These are phyloP conservation scores for Trididemnum miniatum DNA, from an alignment of 23 tunicate species.

Conservation along the genomic window DNA sequence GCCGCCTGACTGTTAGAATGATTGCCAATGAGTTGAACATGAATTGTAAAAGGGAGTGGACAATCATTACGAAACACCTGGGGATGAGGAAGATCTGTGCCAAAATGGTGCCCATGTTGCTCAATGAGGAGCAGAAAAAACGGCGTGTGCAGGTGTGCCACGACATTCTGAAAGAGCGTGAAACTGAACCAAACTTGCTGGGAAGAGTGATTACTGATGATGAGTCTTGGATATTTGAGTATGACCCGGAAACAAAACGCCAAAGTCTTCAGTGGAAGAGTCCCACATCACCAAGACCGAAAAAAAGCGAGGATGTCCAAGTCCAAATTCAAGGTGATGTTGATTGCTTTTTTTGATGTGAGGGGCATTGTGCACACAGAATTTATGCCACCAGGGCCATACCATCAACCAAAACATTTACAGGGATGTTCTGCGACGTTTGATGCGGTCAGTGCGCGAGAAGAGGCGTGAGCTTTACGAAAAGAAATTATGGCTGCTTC, in stretches of 20 bases:
- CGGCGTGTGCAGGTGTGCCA: conserved; percentile 18
- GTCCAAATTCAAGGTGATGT: too few relatives aligned
- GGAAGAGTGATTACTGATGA: not conserved
- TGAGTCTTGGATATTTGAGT: too few relatives aligned
- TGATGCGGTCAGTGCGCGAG: conserved; percentile 17
- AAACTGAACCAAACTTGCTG: conserved; percentile 15
- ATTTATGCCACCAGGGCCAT: not conserved
- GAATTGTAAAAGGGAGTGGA: conserved; percentile 8
- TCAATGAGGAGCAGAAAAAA: too few relatives aligned
- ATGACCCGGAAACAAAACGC: conserved; percentile 1
- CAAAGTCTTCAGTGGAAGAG: not conserved
- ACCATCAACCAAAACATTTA: conserved; percentile 7
- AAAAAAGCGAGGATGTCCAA: conserved; percentile 8
- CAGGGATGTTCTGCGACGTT: too few relatives aligned
- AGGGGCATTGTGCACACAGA: too few relatives aligned
- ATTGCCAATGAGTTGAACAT: conserved; percentile 22
- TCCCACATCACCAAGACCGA: too few relatives aligned
- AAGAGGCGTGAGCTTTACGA: conserved; percentile 3
- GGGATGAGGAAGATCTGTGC: conserved; percentile 18
- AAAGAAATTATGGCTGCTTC: conserved; percentile 19
- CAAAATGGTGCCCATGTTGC: conserved; percentile 14
- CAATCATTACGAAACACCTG: conserved; percentile 14
- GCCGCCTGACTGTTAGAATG: too few relatives aligned
- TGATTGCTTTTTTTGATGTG: too few relatives aligned
- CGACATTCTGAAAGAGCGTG: not conserved